Evolutionary conservation across 23 tunicate genomes (phyloP).

Genomic region (Botrylloides violaceus): DNA sequence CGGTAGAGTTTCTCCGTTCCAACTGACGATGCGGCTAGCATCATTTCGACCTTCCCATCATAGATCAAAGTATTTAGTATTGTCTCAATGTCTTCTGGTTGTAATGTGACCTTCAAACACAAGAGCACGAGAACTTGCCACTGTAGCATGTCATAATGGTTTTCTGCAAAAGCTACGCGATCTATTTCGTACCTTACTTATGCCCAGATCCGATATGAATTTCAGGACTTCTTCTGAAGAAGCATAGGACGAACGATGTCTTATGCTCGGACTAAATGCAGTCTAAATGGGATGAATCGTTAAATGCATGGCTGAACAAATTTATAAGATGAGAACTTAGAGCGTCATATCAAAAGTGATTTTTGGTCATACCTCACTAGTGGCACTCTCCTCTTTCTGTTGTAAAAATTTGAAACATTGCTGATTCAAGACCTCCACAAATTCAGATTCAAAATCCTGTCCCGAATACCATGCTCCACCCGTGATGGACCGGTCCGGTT

Average conservation of each 20-base stretch:
- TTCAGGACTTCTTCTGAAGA: slow-evolving; percentile 65
- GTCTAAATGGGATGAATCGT: slow-evolving; percentile 17
- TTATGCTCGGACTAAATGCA: slow-evolving; percentile 43
- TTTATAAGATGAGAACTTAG: too few relatives aligned
- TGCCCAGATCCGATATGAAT: slow-evolving; percentile 67
- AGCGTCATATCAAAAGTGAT: too few relatives aligned
- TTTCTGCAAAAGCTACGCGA: too few relatives aligned
- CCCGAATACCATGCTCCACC: slow-evolving; percentile 96
- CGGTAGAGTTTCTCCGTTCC: slow-evolving; percentile 55
- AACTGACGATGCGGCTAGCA: slow-evolving; percentile 40
- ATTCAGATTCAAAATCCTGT: slow-evolving; percentile 89
- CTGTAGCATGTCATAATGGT: not conserved
- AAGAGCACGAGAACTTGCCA: not conserved
- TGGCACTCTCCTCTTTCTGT: slow-evolving; percentile 56
- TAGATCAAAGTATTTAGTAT: slow-evolving; percentile 69
- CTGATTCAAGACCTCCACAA: slow-evolving; percentile 90
- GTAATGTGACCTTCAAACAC: slow-evolving; percentile 33
- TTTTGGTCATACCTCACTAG: slow-evolving; percentile 35
- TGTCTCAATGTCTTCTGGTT: slow-evolving; percentile 69
- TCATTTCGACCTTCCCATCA: slow-evolving; percentile 76
- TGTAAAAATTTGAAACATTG: slow-evolving; percentile 73
- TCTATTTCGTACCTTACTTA: slow-evolving; percentile 91
- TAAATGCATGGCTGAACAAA: too few relatives aligned
- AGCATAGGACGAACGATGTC: slow-evolving; percentile 49
- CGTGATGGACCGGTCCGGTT: slow-evolving; percentile 86